A percentile compares a stretch with the other conserved stretches of the same genome.
Evolutionary conservation across 1,140 invertebrate genomes (phyloP).

Genomic region (Phocides pigmalion): DNA sequence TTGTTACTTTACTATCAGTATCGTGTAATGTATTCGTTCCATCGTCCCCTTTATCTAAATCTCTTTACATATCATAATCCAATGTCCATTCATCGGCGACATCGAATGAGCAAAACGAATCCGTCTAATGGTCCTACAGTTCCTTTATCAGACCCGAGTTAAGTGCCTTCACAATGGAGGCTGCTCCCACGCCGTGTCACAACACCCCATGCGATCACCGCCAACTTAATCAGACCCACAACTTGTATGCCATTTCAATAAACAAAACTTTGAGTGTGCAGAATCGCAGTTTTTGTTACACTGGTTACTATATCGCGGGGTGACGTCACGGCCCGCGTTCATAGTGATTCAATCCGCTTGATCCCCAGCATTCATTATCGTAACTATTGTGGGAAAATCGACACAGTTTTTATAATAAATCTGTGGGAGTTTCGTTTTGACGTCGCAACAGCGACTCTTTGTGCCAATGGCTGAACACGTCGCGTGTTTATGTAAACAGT

Average conservation of each 20-base stretch:
- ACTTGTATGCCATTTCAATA: conserved; percentile 31
- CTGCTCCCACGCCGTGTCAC: conserved; percentile 79
- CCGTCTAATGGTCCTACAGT: conserved; percentile 79
- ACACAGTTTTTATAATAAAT: conserved; percentile 77
- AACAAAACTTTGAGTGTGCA: conserved; percentile 17
- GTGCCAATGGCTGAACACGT: conserved; percentile 41
- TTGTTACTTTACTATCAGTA: neutral
- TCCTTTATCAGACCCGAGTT: conserved; percentile 78
- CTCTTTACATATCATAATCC: conserved; percentile 78
- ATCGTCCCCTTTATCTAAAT: conserved; percentile 52
- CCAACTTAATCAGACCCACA: conserved; percentile 52
- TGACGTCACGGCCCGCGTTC: conserved; percentile 55
- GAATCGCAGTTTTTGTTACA: conserved; percentile 45
- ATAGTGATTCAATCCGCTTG: conserved; percentile 71
- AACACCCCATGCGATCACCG: conserved; percentile 63
- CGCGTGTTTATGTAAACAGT: conserved; percentile 39
- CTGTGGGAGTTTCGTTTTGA: conserved; percentile 77
- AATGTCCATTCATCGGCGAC: conserved; percentile 73
- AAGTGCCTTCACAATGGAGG: conserved; percentile 77
- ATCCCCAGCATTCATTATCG: conserved; percentile 69
- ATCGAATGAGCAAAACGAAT: conserved; percentile 82
- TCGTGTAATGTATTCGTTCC: conserved; percentile 44
- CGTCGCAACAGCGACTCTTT: conserved; percentile 53
- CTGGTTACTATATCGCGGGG: conserved; percentile 46
- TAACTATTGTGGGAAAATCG: conserved; percentile 79